A percentile compares a stretch with the other conserved stretches of the same genome.
Evolutionary conservation across 2,797 vertebrate species (phyloP).

Genomic region (Coregonus sp.): DNA sequence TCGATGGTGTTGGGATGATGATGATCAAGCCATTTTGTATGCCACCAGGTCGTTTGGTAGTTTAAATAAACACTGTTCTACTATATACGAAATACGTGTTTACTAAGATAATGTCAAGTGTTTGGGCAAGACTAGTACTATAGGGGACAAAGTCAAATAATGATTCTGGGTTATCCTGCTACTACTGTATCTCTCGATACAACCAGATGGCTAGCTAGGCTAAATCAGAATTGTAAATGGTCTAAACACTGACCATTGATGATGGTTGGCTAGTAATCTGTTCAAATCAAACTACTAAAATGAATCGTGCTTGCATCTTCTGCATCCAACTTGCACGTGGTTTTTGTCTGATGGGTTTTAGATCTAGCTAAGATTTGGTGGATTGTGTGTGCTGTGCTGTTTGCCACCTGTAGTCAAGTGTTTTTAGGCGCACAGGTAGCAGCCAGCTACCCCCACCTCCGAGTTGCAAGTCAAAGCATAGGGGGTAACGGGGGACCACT

Average conservation of each 20-base stretch:
- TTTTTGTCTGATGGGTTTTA: neutral
- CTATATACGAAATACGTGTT: neutral
- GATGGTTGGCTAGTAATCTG: neutral
- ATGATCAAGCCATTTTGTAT: neutral
- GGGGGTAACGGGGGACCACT: neutral
- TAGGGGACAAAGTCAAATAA: neutral
- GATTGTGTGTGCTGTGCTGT: neutral
- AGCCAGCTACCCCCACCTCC: neutral
- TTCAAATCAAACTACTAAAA: neutral
- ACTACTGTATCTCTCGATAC: neutral
- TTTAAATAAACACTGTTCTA: neutral
- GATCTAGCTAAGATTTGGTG: neutral
- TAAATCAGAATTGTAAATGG: neutral
- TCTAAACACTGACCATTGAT: neutral
- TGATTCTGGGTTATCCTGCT: neutral
- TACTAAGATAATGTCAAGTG: neutral
- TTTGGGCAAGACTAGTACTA: neutral
- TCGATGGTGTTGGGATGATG: neutral
- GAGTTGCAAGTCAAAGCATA: neutral
- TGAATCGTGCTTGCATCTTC: neutral
- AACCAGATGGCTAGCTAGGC: neutral
- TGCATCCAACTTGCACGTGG: neutral
- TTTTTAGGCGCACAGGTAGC: constrained; percentile 13
- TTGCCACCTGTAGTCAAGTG: neutral
- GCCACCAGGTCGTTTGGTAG: neutral